Base-by-base conservation (phyloP, 2,113 vertebrate genomes). In the Andinoacara biseriatus region DNA sequence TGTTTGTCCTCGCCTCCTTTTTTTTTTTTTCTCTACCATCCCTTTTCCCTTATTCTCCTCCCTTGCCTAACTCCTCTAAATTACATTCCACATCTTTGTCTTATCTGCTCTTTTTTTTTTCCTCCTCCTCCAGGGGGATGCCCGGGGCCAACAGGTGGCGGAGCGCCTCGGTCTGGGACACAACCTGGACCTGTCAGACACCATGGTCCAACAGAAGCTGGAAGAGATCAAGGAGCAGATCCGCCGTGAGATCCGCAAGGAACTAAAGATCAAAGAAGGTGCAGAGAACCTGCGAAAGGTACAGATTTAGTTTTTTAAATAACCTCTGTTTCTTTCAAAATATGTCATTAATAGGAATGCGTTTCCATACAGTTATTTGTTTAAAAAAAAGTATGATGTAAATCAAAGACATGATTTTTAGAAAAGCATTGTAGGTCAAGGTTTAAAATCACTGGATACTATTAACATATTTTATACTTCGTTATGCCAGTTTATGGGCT, bases 241-340 rank as follows among this genome's bases (percentile, higher is more conserved):
- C 90, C 98, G 98, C 80, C 95, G 97, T 22, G 98, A 99, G 97
- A 99, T 99, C 95, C 97, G 98, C 89, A 99, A 99, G 89, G 98
- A 99, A 95, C 96, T 99, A 90, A 99, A 99, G 96, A 99, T 99
- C 92, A 99, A 99, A 94, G 98, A 99, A 91, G 98, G 98, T 80
- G 97, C 98, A 1, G 98, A 99, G 95, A 99, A 99, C 94, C 96
- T 99, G 85, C 96, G 98, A 80, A 99, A 96, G 93, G 94, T 95
- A 26, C 33, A 49, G 46, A 74, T 63, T 9, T 63, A 9, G 11
- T 31, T 61, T 35, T 72, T 54, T 20, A 72, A 72, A 26, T 54
- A 54, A 31, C 26, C 0, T 7, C 0, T n/a, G 46, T 54, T 54
- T 54, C 18, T 29, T 46, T n/a, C 26, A 54, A 52, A 52, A 54